phyloP scores from a whole-genome alignment of 2,797 vertebrate species.

The Oryzias dopingdopingensis region DNA sequence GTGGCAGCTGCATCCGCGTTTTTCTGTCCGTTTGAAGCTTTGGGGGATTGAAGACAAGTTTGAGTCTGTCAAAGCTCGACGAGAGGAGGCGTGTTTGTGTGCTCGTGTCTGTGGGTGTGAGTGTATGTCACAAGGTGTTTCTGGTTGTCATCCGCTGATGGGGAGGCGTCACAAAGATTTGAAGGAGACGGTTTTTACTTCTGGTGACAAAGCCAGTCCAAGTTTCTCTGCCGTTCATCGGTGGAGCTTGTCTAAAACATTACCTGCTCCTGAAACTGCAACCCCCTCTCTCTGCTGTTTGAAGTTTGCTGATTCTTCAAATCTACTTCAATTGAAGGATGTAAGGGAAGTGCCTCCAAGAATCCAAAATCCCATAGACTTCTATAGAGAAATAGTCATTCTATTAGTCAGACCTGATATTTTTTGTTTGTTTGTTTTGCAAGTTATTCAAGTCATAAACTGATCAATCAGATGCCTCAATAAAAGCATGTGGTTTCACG shows the following conservation, averaged over 20 bases:
- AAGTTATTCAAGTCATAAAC: too few relatives aligned
- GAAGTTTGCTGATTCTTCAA: neutral
- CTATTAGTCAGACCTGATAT: too few relatives aligned
- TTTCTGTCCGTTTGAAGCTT: conserved; percentile 44
- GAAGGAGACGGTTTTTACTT: conserved; percentile 40
- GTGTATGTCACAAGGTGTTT: conserved; percentile 29
- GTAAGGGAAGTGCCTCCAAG: too few relatives aligned
- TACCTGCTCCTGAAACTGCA: conserved; percentile 32
- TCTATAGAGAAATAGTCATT: too few relatives aligned
- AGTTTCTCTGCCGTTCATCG: conserved; percentile 40
- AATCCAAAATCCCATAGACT: too few relatives aligned
- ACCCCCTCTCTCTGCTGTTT: conserved; percentile 24
- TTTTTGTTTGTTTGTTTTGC: too few relatives aligned
- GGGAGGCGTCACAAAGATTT: conserved; percentile 60
- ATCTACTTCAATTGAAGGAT: too few relatives aligned
- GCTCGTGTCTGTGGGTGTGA: conserved; percentile 11
- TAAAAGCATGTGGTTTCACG: too few relatives aligned
- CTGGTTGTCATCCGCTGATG: conserved; percentile 41
- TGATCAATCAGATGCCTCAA: too few relatives aligned
- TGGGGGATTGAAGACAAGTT: conserved; percentile 44
- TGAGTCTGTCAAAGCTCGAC: conserved; percentile 4
- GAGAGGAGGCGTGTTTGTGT: conserved; percentile 14
- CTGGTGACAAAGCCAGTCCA: conserved; percentile 51
- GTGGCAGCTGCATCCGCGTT: conserved; percentile 48
- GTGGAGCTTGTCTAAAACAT: conserved; percentile 10